These are phyloP conservation scores for Rhinichthys klamathensis DNA, from an alignment of 2,113 vertebrate genomes.

Conservation along the genomic window DNA sequence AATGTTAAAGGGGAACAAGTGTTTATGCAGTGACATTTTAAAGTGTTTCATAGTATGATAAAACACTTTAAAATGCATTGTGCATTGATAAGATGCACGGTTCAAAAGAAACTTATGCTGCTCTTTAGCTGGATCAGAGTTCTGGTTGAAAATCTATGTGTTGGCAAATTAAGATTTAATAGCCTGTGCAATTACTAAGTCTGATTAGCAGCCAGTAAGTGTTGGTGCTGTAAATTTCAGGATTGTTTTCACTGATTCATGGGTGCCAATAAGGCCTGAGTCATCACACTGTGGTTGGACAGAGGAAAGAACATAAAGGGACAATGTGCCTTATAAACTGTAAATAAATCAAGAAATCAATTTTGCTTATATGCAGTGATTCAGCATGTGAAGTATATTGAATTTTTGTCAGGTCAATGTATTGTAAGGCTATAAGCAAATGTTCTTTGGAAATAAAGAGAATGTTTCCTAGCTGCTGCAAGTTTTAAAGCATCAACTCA, in stretches of 20 bases:
- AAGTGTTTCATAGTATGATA: constrained; percentile 16
- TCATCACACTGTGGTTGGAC: constrained; percentile 3
- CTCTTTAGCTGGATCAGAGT: background rate
- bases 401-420: background rate
- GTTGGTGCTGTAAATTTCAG: background rate
- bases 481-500: background rate
- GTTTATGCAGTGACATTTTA: background rate
- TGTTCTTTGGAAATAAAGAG: background rate
- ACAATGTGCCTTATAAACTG: background rate
- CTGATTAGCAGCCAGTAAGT: constrained; percentile 13
- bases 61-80: background rate
- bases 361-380: background rate
- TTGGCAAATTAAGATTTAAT: constrained; percentile 20
- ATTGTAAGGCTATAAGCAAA: background rate
- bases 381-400: background rate
- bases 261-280: background rate
- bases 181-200: constrained; percentile 1
- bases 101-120: background rate
- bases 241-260: constrained; percentile 25
- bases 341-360: too few relatives aligned
- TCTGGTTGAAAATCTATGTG: background rate
- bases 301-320: background rate
- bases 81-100: background rate
- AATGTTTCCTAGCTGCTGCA: background rate
- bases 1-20: constrained; percentile 9